Percentiles rank a stretch among this genome's conserved stretches.
These are phyloP conservation scores for Phrynocephalus vlangalii DNA, from an alignment of 2,797 vertebrate species.

Conservation along the genomic window DNA sequence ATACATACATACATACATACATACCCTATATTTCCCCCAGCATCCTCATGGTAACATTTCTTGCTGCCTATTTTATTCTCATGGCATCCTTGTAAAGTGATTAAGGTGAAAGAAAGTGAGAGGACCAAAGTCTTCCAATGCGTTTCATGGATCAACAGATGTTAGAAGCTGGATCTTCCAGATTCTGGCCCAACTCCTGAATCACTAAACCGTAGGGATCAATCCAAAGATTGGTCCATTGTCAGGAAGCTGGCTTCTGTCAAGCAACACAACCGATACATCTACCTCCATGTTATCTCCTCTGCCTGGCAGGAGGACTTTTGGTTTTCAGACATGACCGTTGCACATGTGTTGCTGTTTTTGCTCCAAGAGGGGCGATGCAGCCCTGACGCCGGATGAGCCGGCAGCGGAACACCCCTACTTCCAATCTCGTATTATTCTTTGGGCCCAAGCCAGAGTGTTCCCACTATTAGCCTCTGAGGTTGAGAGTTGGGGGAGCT, in stretches of 20 bases:
- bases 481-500: neutral
- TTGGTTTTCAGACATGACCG: too few species aligned
- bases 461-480: neutral
- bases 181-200: too few species aligned
- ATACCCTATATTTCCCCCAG: neutral
- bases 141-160: neutral
- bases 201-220: too few species aligned
- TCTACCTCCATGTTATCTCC: too few species aligned
- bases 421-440: neutral
- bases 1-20: too few species aligned
- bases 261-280: too few species aligned
- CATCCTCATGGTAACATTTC: neutral
- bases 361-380: too few species aligned
- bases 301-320: too few species aligned
- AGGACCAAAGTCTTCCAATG: neutral
- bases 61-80: neutral
- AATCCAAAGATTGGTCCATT: too few species aligned
- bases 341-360: too few species aligned
- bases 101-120: neutral
- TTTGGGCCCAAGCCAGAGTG: neutral
- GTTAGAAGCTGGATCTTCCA: neutral
- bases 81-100: neutral
- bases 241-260: too few species aligned
- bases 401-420: neutral
- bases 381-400: too few species aligned